phyloP scores from a whole-genome alignment of 2,113 vertebrate species.

The Tragelaphus strepsiceros region DNA sequence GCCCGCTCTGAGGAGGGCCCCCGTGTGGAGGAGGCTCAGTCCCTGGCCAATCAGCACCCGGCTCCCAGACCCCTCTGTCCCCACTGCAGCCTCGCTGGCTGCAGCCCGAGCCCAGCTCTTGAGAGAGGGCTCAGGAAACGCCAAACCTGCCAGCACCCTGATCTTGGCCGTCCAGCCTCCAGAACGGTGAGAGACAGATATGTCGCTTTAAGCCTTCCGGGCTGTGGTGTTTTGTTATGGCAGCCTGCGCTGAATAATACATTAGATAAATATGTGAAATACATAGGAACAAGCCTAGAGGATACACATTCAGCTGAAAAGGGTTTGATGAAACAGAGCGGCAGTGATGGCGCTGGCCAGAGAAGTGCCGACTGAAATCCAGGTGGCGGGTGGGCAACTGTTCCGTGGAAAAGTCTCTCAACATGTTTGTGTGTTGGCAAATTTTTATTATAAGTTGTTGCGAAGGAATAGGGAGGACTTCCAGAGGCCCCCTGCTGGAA shows the following conservation, averaged over 20 bases:
- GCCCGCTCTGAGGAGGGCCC: neutral
- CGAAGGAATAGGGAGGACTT: neutral
- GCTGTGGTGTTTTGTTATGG: neutral
- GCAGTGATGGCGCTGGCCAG: too few relatives aligned
- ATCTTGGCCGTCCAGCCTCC: neutral
- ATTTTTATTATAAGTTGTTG: neutral
- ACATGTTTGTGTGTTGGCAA: neutral
- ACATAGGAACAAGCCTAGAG: neutral
- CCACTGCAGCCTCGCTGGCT: neutral
- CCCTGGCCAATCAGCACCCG: neutral
- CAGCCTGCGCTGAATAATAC: too few relatives aligned
- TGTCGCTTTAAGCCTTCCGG: neutral
- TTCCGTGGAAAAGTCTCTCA: neutral
- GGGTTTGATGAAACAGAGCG: neutral
- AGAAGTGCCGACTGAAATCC: neutral
- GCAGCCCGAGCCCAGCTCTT: neutral
- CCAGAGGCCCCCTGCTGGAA: neutral
- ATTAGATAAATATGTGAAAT: neutral
- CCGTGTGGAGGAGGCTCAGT: neutral
- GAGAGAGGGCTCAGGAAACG: neutral
- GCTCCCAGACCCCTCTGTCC: neutral
- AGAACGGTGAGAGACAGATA: neutral
- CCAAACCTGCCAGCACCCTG: neutral
- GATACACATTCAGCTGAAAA: neutral
- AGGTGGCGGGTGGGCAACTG: too few relatives aligned